These are phyloP conservation scores for Crematogaster levior DNA, from an alignment of 2,888 invertebrate genomes.

Conservation along the genomic window DNA sequence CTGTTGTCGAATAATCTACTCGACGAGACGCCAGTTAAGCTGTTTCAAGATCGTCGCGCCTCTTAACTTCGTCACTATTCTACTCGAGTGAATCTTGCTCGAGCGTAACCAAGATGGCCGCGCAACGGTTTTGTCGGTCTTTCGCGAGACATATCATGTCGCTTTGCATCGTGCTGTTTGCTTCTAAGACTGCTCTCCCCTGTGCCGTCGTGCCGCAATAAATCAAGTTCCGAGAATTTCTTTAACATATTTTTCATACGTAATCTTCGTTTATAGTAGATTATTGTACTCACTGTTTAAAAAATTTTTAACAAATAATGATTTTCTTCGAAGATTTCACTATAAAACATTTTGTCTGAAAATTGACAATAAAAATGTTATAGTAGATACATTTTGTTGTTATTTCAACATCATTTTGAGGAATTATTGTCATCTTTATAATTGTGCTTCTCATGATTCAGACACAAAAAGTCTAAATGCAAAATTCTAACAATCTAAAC, in stretches of 20 bases:
- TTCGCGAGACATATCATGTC: slow-evolving; percentile 58
- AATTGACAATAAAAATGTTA: neutral
- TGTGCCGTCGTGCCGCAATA: slow-evolving; percentile 38
- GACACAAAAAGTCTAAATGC: neutral
- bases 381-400: neutral
- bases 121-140: slow-evolving; percentile 60
- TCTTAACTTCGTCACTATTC: slow-evolving; percentile 75
- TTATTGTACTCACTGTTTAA: neutral
- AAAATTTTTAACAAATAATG: neutral
- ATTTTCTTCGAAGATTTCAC: neutral
- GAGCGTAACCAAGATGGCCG: slow-evolving; percentile 82
- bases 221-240: slow-evolving; percentile 34
- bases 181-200: slow-evolving; percentile 50
- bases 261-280: neutral
- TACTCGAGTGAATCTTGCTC: slow-evolving; percentile 75
- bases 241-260: neutral
- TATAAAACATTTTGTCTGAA: neutral
- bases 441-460: neutral
- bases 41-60: slow-evolving; percentile 76
- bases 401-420: neutral
- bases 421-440: neutral
- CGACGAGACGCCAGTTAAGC: slow-evolving; percentile 59
- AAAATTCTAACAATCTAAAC: too few species aligned
- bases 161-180: slow-evolving; percentile 60
- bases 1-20: slow-evolving; percentile 77